A percentile compares a stretch with the other conserved stretches of the same genome.
These are phyloP conservation scores for Ia io DNA, from an alignment of 2,113 vertebrate species.

Conservation along the genomic window DNA sequence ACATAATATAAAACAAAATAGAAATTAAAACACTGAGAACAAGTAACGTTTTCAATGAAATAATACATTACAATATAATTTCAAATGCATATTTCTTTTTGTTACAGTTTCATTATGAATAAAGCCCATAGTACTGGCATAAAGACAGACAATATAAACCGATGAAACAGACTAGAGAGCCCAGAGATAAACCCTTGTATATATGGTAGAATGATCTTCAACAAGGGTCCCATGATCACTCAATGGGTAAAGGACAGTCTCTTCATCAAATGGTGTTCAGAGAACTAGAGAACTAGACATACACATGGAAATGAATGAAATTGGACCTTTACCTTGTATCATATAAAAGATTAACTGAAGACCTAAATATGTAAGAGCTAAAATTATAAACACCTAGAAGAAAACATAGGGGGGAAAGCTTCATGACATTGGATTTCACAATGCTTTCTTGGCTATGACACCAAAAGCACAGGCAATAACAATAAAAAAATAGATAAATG, in stretches of 20 bases:
- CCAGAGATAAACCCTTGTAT: not conserved
- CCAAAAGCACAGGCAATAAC: not conserved
- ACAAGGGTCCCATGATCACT: not conserved
- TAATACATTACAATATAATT: not conserved
- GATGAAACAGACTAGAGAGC: not conserved
- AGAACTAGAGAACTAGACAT: not conserved
- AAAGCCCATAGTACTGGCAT: not conserved
- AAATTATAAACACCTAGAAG: not conserved
- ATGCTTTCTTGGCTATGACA: not conserved
- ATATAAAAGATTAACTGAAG: slow-evolving; percentile 3
- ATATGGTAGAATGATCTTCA: not conserved
- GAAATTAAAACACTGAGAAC: not conserved
- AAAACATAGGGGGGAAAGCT: not conserved
- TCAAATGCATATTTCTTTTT: slow-evolving; percentile 28
- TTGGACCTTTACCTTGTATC: not conserved
- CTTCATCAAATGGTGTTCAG: not conserved
- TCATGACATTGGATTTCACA: not conserved
- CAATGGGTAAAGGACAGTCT: not conserved
- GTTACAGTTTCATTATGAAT: not conserved
- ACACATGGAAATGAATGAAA: not conserved
- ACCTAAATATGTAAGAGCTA: slow-evolving; percentile 4
- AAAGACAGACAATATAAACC: not conserved
- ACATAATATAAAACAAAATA: slow-evolving; percentile 49
- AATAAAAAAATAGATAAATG: slow-evolving; percentile 27
- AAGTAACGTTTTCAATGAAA: not conserved